phyloP scores from a whole-genome alignment of 2,888 invertebrate genomes.

The Athalia cordata region DNA sequence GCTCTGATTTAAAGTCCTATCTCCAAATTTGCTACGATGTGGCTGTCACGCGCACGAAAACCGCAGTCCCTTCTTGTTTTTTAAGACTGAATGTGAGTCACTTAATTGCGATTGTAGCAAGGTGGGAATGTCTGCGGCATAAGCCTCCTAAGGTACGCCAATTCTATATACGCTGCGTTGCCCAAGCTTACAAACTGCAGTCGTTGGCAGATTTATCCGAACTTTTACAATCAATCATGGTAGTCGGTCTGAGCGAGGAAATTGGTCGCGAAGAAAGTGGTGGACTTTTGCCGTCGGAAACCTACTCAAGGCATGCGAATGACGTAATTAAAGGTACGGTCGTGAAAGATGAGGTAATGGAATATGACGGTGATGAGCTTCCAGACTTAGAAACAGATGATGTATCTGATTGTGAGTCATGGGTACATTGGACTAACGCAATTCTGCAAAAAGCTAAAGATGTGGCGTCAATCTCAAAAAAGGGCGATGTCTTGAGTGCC shows the following conservation, averaged over 20 bases:
- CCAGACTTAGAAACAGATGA: no score
- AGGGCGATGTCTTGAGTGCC: background rate
- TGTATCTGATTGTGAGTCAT: no score
- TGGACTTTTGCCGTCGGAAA: background rate
- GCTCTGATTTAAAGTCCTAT: background rate
- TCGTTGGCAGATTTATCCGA: background rate
- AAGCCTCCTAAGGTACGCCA: slow-evolving; percentile 15
- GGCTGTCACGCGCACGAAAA: background rate
- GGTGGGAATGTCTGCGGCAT: background rate
- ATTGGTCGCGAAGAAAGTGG: background rate
- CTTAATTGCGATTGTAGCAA: slow-evolving; percentile 14
- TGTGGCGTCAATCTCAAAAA: no score
- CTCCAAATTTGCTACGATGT: background rate
- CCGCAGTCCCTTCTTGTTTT: background rate
- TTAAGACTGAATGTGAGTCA: slow-evolving; percentile 15
- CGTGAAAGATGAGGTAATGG: no score
- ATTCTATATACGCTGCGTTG: slow-evolving; percentile 6
- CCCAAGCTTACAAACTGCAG: background rate
- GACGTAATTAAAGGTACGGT: no score
- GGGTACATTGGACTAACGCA: no score
- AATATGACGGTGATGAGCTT: no score
- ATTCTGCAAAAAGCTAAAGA: no score
- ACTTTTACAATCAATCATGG: background rate
- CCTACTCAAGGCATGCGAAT: no score
- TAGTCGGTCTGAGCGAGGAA: background rate